These are phyloP conservation scores for Epinotia bilunana DNA, from an alignment of 2,888 invertebrate species.

Conservation along the genomic window DNA sequence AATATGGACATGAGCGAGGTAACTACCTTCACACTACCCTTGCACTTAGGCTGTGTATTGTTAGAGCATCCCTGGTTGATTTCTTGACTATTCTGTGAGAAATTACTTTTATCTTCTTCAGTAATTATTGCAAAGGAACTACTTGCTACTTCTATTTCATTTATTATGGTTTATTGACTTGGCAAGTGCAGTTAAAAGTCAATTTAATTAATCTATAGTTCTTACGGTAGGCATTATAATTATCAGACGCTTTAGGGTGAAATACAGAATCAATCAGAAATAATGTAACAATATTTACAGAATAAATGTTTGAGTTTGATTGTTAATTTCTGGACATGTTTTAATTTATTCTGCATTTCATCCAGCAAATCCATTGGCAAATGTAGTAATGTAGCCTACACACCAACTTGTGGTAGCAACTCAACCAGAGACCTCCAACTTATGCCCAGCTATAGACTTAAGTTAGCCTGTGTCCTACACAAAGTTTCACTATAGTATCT, in stretches of 20 bases:
- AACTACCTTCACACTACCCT: conserved; percentile 56
- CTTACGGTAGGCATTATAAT: no score
- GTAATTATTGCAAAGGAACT: background rate
- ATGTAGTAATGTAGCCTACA: background rate
- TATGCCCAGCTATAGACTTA: conserved; percentile 5
- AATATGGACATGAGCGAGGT: conserved; percentile 92
- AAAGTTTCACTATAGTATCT: conserved; percentile 41
- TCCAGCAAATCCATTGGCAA: background rate
- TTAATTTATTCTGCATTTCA: background rate
- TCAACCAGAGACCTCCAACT: conserved; percentile 19
- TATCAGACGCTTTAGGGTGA: no score
- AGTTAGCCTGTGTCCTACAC: conserved; percentile 21
- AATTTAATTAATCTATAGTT: no score
- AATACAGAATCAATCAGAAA: no score
- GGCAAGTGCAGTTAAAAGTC: background rate
- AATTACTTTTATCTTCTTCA: background rate
- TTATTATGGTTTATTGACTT: background rate
- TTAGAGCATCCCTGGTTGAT: conserved; percentile 17
- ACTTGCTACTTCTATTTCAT: background rate
- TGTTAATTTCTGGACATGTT: no score
- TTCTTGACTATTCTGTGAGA: background rate
- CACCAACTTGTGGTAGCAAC: background rate
- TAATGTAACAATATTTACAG: no score
- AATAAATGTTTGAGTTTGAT: no score
- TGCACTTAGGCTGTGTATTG: conserved; percentile 6